phyloP scores from a whole-genome alignment of 2,797 vertebrate genomes.

The Enteromius afrohamiltoni region DNA sequence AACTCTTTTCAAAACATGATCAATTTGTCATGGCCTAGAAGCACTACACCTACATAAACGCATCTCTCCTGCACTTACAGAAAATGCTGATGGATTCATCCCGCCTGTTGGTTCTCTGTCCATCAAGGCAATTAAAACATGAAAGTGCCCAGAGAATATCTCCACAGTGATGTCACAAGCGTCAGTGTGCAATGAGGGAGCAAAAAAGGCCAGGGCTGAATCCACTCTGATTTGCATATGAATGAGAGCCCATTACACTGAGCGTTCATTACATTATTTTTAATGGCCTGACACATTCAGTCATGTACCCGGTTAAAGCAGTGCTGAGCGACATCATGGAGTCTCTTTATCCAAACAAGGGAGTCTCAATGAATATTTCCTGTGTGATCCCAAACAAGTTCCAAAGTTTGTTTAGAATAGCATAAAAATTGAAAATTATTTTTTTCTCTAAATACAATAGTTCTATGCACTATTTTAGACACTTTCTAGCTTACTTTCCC shows the following conservation, averaged over 20 bases:
- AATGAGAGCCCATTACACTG: conserved; percentile 61
- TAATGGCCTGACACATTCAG: conserved; percentile 42
- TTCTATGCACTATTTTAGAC: not conserved
- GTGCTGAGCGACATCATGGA: not conserved
- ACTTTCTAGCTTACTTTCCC: not conserved
- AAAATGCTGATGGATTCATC: conserved; percentile 45
- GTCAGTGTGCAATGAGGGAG: conserved; percentile 52
- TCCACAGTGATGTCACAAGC: conserved; percentile 55
- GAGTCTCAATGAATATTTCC: not conserved
- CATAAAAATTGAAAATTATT: not conserved
- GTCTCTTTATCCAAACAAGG: conserved; percentile 13
- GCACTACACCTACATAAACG: conserved; percentile 39
- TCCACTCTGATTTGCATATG: conserved; percentile 60
- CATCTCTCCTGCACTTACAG: conserved; percentile 29
- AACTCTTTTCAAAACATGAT: conserved; percentile 34
- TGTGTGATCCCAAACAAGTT: not conserved
- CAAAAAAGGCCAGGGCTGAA: conserved; percentile 52
- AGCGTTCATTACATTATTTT: conserved; percentile 51
- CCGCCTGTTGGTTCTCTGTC: conserved; percentile 42
- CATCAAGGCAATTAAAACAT: conserved; percentile 45
- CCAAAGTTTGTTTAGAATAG: not conserved
- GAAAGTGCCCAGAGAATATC: conserved; percentile 48
- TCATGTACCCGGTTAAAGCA: conserved; percentile 22
- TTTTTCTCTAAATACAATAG: not conserved
- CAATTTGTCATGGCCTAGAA: conserved; percentile 44